These are phyloP conservation scores for Trichonephila clavata DNA, from an alignment of 1,140 invertebrate genomes.

Conservation along the genomic window DNA sequence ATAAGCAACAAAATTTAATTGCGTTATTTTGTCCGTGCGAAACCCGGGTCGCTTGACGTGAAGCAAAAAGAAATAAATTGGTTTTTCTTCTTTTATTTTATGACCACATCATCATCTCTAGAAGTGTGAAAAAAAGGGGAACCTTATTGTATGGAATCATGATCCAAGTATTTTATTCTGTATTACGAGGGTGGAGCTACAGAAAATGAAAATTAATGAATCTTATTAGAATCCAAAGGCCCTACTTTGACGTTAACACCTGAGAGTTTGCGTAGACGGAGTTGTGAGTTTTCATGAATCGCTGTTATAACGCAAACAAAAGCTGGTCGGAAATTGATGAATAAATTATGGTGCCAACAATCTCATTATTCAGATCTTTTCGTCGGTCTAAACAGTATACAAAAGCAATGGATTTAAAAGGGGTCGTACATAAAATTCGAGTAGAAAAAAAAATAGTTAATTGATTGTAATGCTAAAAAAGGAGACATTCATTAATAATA, in stretches of 20 bases:
- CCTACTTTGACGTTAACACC: conserved; percentile 68
- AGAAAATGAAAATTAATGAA: conserved; percentile 76
- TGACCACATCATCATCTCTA: conserved; percentile 40
- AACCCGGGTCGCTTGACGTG: not conserved
- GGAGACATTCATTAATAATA: not conserved
- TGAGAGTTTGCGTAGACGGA: conserved; percentile 48
- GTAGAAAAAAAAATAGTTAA: not conserved
- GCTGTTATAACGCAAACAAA: conserved; percentile 74
- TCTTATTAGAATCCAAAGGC: conserved; percentile 73
- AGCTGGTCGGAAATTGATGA: conserved; percentile 75
- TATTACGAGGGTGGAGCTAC: conserved; percentile 63
- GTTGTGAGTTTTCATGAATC: conserved; percentile 68
- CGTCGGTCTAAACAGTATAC: conserved; percentile 72
- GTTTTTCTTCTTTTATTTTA: conserved; percentile 22
- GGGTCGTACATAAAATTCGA: conserved; percentile 48
- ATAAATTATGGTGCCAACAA: conserved; percentile 76
- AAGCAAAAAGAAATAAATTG: conserved; percentile 46
- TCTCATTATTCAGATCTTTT: conserved; percentile 76
- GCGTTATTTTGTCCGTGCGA: conserved; percentile 15
- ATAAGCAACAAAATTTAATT: conserved; percentile 66
- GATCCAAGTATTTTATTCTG: conserved; percentile 65
- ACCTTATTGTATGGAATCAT: conserved; percentile 49
- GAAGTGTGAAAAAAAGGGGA: conserved; percentile 51
- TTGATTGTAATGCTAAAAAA: not conserved
- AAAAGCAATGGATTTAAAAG: conserved; percentile 51